Conservation (phyloP, 2,888 invertebrate species). For the Slavum lentiscoides region DNA sequence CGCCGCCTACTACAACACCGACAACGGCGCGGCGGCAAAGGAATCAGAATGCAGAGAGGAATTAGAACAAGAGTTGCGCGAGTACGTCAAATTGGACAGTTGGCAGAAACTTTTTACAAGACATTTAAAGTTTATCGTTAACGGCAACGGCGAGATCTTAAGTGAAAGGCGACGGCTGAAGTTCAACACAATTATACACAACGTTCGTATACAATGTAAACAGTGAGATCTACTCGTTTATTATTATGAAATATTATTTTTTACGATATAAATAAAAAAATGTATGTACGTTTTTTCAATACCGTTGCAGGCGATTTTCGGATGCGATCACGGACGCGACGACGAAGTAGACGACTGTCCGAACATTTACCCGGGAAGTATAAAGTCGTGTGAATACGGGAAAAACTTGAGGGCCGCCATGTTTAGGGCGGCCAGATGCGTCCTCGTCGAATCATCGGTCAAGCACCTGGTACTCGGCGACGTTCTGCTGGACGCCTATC, state of each 20-base stretch:
- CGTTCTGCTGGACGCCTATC: background rate
- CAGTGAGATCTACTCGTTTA: no score
- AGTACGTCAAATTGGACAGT: conserved; percentile 11
- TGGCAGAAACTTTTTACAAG: conserved; percentile 35
- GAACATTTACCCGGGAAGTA: conserved; percentile 5
- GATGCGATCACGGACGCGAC: conserved; percentile 16
- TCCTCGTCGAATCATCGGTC: conserved; percentile 20
- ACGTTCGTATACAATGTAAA: conserved; percentile 12
- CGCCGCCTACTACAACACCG: background rate
- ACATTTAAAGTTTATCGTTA: conserved; percentile 32
- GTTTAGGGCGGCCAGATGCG: conserved; percentile 22
- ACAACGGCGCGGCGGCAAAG: background rate
- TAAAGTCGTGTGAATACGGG: conserved; percentile 24
- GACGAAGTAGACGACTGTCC: conserved; percentile 43
- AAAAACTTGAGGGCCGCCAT: conserved; percentile 24
- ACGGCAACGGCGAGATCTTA: background rate
- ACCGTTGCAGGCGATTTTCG: conserved; percentile 27
- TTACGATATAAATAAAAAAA: no score
- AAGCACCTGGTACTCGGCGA: conserved; percentile 31
- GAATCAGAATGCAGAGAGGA: conserved; percentile 19
- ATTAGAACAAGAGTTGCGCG: conserved; percentile 13
- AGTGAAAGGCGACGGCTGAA: conserved; percentile 15
- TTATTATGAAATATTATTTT: no score
- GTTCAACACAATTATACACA: conserved; percentile 38
- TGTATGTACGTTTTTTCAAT: no score